phyloP scores from a whole-genome alignment of 2,888 invertebrate genomes.

The Argyresthia goedartella region DNA sequence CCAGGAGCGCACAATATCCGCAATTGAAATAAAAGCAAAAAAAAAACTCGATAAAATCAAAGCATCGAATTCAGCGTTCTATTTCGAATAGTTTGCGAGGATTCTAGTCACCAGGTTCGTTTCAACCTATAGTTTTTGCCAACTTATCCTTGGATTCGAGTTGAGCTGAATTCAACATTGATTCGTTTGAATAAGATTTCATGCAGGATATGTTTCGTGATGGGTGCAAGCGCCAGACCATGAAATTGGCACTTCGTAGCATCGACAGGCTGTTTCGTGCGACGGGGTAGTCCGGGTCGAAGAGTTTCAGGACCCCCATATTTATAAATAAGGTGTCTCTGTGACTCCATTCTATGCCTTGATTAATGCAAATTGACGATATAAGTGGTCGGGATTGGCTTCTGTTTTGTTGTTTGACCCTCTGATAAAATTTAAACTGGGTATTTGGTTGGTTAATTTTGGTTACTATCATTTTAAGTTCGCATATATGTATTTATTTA shows the following conservation, averaged over 20 bases:
- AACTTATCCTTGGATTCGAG: neutral
- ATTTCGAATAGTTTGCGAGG: slow-evolving; percentile 59
- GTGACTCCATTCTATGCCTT: slow-evolving; percentile 11
- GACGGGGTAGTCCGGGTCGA: slow-evolving; percentile 47
- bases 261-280: slow-evolving; percentile 29
- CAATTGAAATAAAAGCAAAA: slow-evolving; percentile 46
- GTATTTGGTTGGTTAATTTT: too few species aligned
- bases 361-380: slow-evolving; percentile 1
- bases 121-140: neutral
- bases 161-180: neutral
- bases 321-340: slow-evolving; percentile 34
- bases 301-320: slow-evolving; percentile 27
- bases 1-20: slow-evolving; percentile 7
- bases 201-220: neutral
- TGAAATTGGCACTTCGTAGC: slow-evolving; percentile 57
- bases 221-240: slow-evolving; percentile 55
- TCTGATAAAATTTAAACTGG: too few species aligned
- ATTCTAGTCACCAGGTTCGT: slow-evolving; percentile 55
- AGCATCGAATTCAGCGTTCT: slow-evolving; percentile 57
- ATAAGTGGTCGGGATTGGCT: neutral
- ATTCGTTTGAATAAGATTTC: neutral
- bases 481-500: too few species aligned
- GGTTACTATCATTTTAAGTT: too few species aligned
- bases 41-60: slow-evolving; percentile 47
- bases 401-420: neutral